phyloP scores from a whole-genome alignment of 2,113 vertebrate genomes.

The Burhinus oedicnemus region DNA sequence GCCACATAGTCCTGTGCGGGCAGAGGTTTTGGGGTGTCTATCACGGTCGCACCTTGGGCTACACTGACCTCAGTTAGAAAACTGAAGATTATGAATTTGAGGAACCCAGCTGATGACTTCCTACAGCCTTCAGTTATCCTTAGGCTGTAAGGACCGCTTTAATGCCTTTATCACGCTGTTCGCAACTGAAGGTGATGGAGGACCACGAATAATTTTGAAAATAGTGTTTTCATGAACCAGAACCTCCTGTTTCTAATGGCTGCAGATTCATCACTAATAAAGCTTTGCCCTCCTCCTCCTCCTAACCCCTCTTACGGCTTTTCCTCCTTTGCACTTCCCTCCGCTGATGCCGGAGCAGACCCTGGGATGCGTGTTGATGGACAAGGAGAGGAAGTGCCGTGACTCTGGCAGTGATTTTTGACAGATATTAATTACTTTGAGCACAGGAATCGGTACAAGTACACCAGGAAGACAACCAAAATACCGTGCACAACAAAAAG shows the following conservation, averaged over 20 bases:
- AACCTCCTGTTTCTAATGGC: not conserved
- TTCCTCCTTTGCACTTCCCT: not conserved
- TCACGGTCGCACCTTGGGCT: fast-evolving
- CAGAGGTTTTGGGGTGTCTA: not conserved
- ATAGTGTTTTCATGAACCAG: not conserved
- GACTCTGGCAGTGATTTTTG: not conserved
- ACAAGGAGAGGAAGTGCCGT: not conserved
- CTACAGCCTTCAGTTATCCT: not conserved
- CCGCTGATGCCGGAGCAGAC: not conserved
- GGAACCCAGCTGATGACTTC: not conserved
- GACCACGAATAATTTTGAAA: not conserved
- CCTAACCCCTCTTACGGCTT: not conserved
- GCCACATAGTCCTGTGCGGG: fast-evolving
- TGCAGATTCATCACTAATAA: fast-evolving
- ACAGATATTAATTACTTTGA: not conserved
- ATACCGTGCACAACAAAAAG: fast-evolving
- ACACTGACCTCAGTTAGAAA: not conserved
- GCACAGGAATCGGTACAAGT: fast-evolving
- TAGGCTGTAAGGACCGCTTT: fast-evolving
- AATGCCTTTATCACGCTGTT: not conserved
- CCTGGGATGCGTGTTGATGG: fast-evolving
- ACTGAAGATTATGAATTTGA: fast-evolving
- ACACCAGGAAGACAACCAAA: fast-evolving
- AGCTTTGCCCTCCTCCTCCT: not conserved
- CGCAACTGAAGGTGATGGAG: fast-evolving